Evolutionary conservation across 2,113 vertebrate genomes (phyloP).

Genomic region (Neodontobutis hainanensis): DNA sequence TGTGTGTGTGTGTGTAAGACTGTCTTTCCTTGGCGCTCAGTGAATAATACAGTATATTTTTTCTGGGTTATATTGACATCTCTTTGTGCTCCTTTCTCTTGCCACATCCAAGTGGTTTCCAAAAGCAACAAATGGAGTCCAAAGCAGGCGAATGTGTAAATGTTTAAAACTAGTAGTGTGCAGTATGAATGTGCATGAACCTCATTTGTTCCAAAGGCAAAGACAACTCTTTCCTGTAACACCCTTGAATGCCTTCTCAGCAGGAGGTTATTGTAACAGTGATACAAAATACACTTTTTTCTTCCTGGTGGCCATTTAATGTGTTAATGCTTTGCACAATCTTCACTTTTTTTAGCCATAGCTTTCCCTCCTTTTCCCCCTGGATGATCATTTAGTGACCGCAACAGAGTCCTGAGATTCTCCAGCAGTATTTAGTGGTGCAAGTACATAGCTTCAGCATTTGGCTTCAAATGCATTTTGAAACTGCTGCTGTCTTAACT

Average conservation of each 20-base stretch:
- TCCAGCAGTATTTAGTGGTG: constrained; percentile 58
- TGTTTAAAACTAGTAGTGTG: constrained; percentile 39
- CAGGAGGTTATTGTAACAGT: constrained; percentile 17
- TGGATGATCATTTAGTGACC: constrained; percentile 60
- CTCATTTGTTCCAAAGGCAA: constrained; percentile 23
- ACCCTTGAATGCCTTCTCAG: constrained; percentile 10
- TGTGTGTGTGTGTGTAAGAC: constrained; percentile 9
- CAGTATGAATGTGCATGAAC: constrained; percentile 10
- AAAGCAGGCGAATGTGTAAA: constrained; percentile 45
- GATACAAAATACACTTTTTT: neutral
- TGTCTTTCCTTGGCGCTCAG: constrained; percentile 17
- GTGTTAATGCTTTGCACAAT: constrained; percentile 50
- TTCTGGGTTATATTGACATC: constrained; percentile 39
- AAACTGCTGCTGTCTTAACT: constrained; percentile 52
- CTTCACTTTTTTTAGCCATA: constrained; percentile 34
- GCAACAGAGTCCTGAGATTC: constrained; percentile 63
- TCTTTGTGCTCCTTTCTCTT: constrained; percentile 29
- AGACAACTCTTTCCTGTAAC: neutral
- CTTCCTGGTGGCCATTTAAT: constrained; percentile 11
- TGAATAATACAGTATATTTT: constrained; percentile 67
- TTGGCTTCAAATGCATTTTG: constrained; percentile 59
- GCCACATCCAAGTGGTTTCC: constrained; percentile 47
- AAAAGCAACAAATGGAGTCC: constrained; percentile 60
- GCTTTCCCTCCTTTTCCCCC: constrained; percentile 12
- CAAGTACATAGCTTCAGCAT: constrained; percentile 60